Conservation (phyloP, 2,797 vertebrate species). For the Halcyon smyrnensis region DNA sequence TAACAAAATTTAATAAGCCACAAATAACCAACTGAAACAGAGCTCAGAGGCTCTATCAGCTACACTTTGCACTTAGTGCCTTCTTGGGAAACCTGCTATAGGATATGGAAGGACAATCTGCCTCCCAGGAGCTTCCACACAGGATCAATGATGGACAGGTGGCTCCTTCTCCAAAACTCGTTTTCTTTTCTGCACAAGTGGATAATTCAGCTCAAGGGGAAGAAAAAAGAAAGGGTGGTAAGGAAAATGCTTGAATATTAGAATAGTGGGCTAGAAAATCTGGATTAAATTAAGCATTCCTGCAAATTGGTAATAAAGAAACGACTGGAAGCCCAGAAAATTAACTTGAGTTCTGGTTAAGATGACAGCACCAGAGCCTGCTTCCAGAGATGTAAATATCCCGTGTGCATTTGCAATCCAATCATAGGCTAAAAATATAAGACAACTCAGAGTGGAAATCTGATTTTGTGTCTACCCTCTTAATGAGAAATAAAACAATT, state of each 20-base stretch:
- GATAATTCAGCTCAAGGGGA: neutral
- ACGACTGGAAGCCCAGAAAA: slow-evolving; percentile 37
- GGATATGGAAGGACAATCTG: neutral
- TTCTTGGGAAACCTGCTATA: neutral
- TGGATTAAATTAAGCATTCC: slow-evolving; percentile 60
- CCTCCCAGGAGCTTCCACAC: neutral
- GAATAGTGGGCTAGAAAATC: slow-evolving; percentile 28
- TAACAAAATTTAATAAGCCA: neutral
- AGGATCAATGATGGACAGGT: neutral
- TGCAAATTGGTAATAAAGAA: slow-evolving; percentile 38
- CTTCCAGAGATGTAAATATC: slow-evolving; percentile 52
- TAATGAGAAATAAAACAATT: slow-evolving; percentile 45
- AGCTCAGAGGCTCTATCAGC: neutral
- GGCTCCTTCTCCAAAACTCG: neutral
- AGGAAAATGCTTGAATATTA: slow-evolving; percentile 4
- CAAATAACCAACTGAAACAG: neutral
- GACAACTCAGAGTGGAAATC: slow-evolving; percentile 22
- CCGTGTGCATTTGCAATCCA: slow-evolving; percentile 34
- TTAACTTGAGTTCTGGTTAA: slow-evolving; percentile 43
- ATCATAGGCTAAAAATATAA: slow-evolving; percentile 60
- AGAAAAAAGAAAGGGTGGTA: neutral
- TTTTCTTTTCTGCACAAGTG: neutral
- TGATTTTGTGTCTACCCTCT: slow-evolving; percentile 33
- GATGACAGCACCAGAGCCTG: neutral
- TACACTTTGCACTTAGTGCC: neutral